Base-by-base conservation (phyloP, 2,113 vertebrate genomes). In the Oncorhynchus tshawytscha region DNA sequence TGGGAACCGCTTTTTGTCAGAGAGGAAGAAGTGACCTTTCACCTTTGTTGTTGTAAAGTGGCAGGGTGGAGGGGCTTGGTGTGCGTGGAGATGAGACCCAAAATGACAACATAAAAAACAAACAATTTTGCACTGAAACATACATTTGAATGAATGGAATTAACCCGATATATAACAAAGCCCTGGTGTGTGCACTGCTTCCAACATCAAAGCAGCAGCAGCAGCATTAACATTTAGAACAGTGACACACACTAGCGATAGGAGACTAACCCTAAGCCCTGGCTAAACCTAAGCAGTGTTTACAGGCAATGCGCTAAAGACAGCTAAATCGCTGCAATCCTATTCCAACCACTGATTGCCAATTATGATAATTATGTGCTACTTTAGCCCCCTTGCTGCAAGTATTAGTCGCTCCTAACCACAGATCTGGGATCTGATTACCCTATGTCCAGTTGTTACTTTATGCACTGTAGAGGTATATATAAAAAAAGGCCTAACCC, bases 361-460 rank as follows among this genome's bases (percentile, higher is more conserved):
- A 68, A 68, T 68, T 3, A 68, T n/a, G 29, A 31, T 39, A 68
- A 68, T 68, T 31, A 68, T n/a, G 18, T 29, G 8, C 31, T 34
- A 11, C 29, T n/a, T 34, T 45, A 20, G 67, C 67, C 18, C 31
- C 39, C 16, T n/a, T n/a, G 6, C 18, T 68, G 15, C 16, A 31
- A 34, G 29, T 11, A 45, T 45, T 16, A 34, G 31, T 31, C 11
- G 8, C 2, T 4, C 29, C 24, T 68, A 45, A 68, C 8, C 27
- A 18, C 67, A 31, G 67, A n/a, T 68, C 67, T 68, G 29, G 29
- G 18, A 31, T 67, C 65, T 29, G 65, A 16, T 31, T 31, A 67
- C 13, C 12, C 5, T 6, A 29, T 16, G 25, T 13, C 16, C 65
- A 29, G 25, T 73, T 71, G 68, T 69, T 84, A 5, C 71, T 79